A percentile compares a stretch with the other conserved stretches of the same genome.
phyloP scores from a whole-genome alignment of 92 coral and sea anemone species.

The Zoanthus sansibaricus region DNA sequence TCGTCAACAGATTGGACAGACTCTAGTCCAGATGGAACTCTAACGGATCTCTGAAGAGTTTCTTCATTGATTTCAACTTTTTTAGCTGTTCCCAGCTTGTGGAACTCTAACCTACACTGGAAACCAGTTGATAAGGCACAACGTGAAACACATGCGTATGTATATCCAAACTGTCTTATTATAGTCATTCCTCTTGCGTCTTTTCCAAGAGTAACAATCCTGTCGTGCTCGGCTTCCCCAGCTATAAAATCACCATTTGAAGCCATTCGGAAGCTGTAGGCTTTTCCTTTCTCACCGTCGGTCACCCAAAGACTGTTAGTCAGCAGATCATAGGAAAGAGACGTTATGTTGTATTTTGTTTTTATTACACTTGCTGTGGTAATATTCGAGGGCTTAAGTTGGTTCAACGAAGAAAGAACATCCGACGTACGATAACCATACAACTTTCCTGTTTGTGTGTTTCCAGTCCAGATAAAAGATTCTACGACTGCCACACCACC shows the following conservation, averaged over 20 bases:
- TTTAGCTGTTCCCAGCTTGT: slow-evolving; percentile 64
- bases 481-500: slow-evolving; percentile 89
- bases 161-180: slow-evolving; percentile 83
- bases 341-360: slow-evolving; percentile 76
- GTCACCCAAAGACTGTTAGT: slow-evolving; percentile 86
- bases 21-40: slow-evolving; percentile 96
- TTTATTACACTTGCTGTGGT: slow-evolving; percentile 57
- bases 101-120: slow-evolving; percentile 96
- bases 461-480: slow-evolving; percentile 84
- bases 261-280: slow-evolving; percentile 79
- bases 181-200: slow-evolving; percentile 91
- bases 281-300: slow-evolving; percentile 72
- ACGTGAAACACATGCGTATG: slow-evolving; percentile 86
- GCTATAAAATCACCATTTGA: slow-evolving; percentile 77
- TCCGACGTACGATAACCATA: slow-evolving; percentile 69
- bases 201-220: slow-evolving; percentile 71
- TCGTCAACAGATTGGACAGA: slow-evolving; percentile 75
- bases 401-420: slow-evolving; percentile 66
- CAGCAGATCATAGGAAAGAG: slow-evolving; percentile 84
- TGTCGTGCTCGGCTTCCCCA: slow-evolving; percentile 61
- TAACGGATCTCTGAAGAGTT: slow-evolving; percentile 85
- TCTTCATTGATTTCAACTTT: slow-evolving; percentile 73
- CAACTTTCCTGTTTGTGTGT: slow-evolving; percentile 66
- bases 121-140: slow-evolving; percentile 86
- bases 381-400: slow-evolving; percentile 71